A percentile compares a stretch with the other conserved stretches of the same genome.
These are phyloP conservation scores for Hippopotamyrus pictus DNA, from an alignment of 2,797 vertebrate species.

Conservation along the genomic window DNA sequence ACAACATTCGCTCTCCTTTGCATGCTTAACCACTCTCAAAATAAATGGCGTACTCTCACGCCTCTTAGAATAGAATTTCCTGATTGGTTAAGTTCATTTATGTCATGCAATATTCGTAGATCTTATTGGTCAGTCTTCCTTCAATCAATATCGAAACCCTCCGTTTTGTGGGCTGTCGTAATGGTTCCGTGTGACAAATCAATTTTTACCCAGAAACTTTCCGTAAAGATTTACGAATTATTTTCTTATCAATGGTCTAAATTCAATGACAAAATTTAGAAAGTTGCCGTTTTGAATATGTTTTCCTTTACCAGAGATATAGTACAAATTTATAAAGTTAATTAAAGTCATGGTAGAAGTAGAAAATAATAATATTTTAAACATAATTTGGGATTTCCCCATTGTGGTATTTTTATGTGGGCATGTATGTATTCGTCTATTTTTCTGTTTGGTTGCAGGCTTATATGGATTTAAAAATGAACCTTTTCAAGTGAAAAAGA, in stretches of 20 bases:
- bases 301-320: not conserved
- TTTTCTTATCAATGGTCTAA: not conserved
- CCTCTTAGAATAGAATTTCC: not conserved
- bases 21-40: not conserved
- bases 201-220: not conserved
- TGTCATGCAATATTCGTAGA: not conserved
- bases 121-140: constrained; percentile 36
- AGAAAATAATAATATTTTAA: not conserved
- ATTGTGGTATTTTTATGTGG: not conserved
- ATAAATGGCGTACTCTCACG: not conserved
- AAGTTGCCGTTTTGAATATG: not conserved
- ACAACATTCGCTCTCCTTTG: not conserved
- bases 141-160: constrained; percentile 31
- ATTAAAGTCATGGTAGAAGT: not conserved
- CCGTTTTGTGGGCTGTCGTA: constrained; percentile 40
- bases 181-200: constrained; percentile 34
- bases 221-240: not conserved
- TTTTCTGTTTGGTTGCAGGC: not conserved
- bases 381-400: not conserved
- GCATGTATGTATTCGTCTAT: not conserved
- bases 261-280: not conserved
- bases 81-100: constrained; percentile 43
- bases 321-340: not conserved
- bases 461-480: not conserved
- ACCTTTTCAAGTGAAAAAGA: not conserved